Evolutionary conservation across 2,113 vertebrate species (phyloP), one percentile per base, ranked within the genome.

Genomic region (Nicator chloris): DNA sequence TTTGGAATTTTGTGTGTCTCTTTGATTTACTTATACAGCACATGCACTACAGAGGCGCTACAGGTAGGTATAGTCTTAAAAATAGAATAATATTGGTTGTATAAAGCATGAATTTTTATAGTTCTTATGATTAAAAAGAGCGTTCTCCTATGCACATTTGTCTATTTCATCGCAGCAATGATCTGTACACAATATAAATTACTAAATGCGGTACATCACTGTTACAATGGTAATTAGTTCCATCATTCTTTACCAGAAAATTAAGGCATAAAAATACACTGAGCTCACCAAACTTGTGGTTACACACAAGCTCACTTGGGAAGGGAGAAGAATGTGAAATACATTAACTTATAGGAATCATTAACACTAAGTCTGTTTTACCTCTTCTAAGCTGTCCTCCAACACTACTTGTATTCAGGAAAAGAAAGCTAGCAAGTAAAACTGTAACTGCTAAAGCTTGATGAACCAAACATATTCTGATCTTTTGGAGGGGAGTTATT

Each of bases 181-280:
- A 72, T 61, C 83, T 96, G 87, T 93, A 86, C 47, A 54, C 54
- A 86, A 61, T 89, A 86, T 94, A 94, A 96, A 95, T 83, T 93
- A 72, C 40, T 88, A 92, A 95, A 59, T 80, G 65, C 39, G 86
- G 50, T 83, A 85, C 39, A 82, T 86, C 87, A 92, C 47, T 92
- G 18, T 86, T 97, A 70, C 78, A 86, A 60, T 65, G 85, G 35
- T 44, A 92, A 85, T 82, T 66, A 91, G 80, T 95, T 93, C 63
- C 69, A 93, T 91, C 51, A 66, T 73, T 80, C 28, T 91, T 51
- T 51, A 63, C 37, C 49, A 91, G 80, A 95, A 97, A 84, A 94
- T 60, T 51, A 96, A 72, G 76, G 35, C 22, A 51, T 47, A 96
- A 90, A 88, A 95, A 39, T 68, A 95, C 68, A 86, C 84, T 84